Conservation (phyloP, 1,140 invertebrate species). For the Bemisia tabaci region DNA sequence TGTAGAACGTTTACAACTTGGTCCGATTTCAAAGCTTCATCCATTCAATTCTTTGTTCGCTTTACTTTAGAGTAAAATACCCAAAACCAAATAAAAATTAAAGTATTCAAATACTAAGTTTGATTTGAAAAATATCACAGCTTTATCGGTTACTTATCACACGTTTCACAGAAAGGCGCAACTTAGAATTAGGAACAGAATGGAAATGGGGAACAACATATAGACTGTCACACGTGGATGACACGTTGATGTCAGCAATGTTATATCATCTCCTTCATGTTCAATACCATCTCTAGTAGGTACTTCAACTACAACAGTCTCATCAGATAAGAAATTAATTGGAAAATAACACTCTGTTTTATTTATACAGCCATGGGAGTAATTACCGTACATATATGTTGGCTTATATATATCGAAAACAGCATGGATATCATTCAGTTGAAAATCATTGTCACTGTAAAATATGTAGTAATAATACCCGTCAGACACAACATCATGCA, state of each 20-base stretch:
- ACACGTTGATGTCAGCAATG: slow-evolving; percentile 53
- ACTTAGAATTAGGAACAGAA: slow-evolving; percentile 53
- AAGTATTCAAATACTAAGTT: neutral
- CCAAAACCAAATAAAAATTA: neutral
- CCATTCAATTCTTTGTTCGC: no score
- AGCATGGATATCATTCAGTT: slow-evolving; percentile 61
- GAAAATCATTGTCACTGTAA: slow-evolving; percentile 67
- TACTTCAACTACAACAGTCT: slow-evolving; percentile 61
- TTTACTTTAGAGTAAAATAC: no score
- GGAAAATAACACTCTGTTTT: slow-evolving; percentile 56
- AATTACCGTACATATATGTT: slow-evolving; percentile 59
- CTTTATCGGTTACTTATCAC: neutral
- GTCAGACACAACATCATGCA: slow-evolving; percentile 50
- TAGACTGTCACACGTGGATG: slow-evolving; percentile 60
- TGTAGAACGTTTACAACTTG: no score
- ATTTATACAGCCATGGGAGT: slow-evolving; percentile 55
- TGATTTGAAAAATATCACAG: neutral
- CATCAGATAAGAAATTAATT: slow-evolving; percentile 50
- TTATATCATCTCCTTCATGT: slow-evolving; percentile 52
- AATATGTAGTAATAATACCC: slow-evolving; percentile 80
- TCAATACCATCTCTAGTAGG: slow-evolving; percentile 63
- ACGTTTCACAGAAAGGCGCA: slow-evolving; percentile 53
- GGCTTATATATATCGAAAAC: slow-evolving; percentile 73
- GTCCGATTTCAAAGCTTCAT: no score
- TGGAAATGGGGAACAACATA: slow-evolving; percentile 57